Percentiles rank a stretch among this genome's conserved stretches.
Conservation (phyloP, 2,797 vertebrate species). For the Lophius americanus region DNA sequence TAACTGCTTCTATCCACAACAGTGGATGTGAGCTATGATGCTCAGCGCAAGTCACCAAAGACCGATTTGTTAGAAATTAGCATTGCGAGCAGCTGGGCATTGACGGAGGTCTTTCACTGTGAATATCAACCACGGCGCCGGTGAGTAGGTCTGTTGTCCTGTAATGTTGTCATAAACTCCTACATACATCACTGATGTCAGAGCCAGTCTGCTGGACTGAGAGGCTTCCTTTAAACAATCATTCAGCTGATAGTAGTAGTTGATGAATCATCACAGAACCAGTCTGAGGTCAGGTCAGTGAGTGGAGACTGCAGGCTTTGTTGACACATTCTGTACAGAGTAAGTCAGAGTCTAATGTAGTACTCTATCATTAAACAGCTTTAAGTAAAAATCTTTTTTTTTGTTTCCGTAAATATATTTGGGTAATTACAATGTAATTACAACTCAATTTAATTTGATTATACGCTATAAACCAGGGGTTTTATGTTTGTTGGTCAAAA, state of each 20-base stretch:
- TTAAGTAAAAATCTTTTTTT: too few species aligned
- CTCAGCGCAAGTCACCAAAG: conserved; percentile 60
- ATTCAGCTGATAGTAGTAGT: conserved; percentile 1
- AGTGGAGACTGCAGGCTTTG: neutral
- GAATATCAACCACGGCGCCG: conserved; percentile 80
- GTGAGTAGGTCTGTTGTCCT: conserved; percentile 74
- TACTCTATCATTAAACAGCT: neutral
- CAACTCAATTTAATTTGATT: too few species aligned
- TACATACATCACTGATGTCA: conserved; percentile 69
- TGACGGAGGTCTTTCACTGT: conserved; percentile 81
- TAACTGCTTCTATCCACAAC: conserved; percentile 18
- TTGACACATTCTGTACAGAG: conserved; percentile 21
- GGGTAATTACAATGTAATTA: too few species aligned
- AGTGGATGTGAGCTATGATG: conserved; percentile 59
- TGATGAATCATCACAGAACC: conserved; percentile 15
- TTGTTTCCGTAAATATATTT: too few species aligned
- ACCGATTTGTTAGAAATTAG: conserved; percentile 76
- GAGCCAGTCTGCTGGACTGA: conserved; percentile 48
- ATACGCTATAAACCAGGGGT: too few species aligned
- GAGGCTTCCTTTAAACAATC: conserved; percentile 12
- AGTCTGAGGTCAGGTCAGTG: conserved; percentile 13
- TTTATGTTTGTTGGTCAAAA: too few species aligned
- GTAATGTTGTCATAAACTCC: conserved; percentile 74
- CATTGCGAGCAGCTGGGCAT: conserved; percentile 80
- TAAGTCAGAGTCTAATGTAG: conserved; percentile 5